These are phyloP conservation scores for Ophion costatus DNA, from an alignment of 2,888 invertebrate genomes.

Conservation along the genomic window DNA sequence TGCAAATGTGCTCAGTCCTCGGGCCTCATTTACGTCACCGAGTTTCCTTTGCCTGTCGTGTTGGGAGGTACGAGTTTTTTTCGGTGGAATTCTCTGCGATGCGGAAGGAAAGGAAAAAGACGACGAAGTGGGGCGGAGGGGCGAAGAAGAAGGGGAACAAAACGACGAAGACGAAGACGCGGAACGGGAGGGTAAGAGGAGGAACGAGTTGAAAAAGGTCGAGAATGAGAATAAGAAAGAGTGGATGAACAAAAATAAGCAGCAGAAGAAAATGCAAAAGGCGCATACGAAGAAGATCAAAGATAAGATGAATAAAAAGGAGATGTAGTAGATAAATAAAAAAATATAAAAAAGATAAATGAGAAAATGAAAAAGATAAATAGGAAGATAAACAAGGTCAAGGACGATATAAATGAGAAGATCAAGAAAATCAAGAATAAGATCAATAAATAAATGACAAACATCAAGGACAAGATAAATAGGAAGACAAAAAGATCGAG, in stretches of 20 bases:
- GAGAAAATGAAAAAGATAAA: too few species aligned
- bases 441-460: neutral
- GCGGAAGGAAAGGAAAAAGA: neutral
- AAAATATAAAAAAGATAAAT: too few species aligned
- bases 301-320: too few species aligned
- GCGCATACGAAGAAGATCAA: neutral
- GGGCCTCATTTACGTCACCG: conserved; percentile 23
- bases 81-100: neutral
- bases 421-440: neutral
- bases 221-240: neutral
- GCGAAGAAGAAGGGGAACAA: neutral
- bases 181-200: neutral
- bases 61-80: too few species aligned
- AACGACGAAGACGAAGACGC: neutral
- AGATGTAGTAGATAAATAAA: too few species aligned
- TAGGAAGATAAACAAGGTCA: neutral
- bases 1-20: neutral
- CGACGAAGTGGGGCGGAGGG: too few species aligned
- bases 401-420: neutral
- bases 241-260: neutral
- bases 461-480: too few species aligned
- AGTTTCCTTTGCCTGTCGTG: neutral
- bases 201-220: neutral
- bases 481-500: too few species aligned
- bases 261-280: neutral